Conservation (phyloP, 2,888 invertebrate species). For the Torymus tubicola region DNA sequence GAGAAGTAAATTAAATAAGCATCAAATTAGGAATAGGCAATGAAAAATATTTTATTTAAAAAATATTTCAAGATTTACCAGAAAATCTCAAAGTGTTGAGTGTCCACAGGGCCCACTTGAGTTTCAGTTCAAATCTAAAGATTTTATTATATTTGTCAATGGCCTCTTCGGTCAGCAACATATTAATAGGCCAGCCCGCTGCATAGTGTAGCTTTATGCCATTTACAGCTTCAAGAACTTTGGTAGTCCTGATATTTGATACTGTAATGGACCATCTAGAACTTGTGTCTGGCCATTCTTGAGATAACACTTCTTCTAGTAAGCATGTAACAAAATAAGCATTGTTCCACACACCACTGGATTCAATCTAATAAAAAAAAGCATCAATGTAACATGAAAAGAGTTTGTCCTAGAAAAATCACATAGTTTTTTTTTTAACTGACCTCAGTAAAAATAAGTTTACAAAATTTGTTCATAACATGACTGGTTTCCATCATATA, state of each 20-base stretch:
- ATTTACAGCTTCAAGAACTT: conserved; percentile 71
- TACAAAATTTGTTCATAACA: conserved; percentile 78
- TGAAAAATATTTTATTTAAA: background rate
- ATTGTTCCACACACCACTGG: conserved; percentile 76
- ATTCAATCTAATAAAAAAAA: conserved; percentile 74
- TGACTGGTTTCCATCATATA: conserved; percentile 79
- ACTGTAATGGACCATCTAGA: conserved; percentile 72
- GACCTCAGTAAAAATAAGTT: conserved; percentile 77
- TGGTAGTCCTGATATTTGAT: conserved; percentile 64
- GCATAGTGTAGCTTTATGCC: conserved; percentile 71
- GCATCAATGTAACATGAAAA: background rate
- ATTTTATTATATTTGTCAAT: conserved; percentile 74
- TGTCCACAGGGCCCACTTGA: conserved; percentile 79
- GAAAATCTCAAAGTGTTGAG: conserved; percentile 77
- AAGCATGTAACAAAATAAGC: conserved; percentile 75
- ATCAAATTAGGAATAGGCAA: background rate
- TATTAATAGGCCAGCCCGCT: conserved; percentile 75
- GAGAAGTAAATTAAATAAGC: background rate
- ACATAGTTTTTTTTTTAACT: conserved; percentile 20
- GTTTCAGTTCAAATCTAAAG: conserved; percentile 78
- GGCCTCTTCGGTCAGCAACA: conserved; percentile 70
- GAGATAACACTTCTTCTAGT: conserved; percentile 76
- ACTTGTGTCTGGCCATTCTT: conserved; percentile 75
- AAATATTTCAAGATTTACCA: conserved; percentile 62
- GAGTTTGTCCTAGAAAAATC: background rate